Evolutionary conservation across 2,797 vertebrate genomes (phyloP).

Genomic region (Sebastes vulpes): DNA sequence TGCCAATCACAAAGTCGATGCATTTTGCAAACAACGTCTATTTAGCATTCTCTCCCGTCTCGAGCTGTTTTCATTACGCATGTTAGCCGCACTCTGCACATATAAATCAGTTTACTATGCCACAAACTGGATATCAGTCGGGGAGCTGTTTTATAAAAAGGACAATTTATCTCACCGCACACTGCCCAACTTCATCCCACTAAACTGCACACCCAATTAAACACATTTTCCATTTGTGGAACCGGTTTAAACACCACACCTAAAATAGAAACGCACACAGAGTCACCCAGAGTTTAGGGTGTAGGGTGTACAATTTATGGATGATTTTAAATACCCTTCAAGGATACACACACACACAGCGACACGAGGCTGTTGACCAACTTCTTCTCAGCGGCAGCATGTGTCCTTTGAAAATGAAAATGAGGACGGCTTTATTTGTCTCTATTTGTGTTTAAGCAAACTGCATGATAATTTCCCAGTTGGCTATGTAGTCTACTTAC

Average conservation of each 20-base stretch:
- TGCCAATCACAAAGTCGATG: conserved; percentile 42
- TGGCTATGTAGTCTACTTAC: conserved; percentile 76
- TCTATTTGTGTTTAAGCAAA: conserved; percentile 81
- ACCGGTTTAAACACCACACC: conserved; percentile 15
- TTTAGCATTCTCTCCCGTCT: conserved; percentile 47
- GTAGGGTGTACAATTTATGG: neutral
- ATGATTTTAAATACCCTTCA: conserved; percentile 12
- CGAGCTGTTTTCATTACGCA: conserved; percentile 39
- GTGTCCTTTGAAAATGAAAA: conserved; percentile 74
- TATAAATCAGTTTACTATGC: conserved; percentile 61
- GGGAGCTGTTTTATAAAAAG: conserved; percentile 43
- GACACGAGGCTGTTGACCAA: conserved; percentile 40
- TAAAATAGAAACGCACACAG: conserved; percentile 7
- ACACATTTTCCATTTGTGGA: conserved; percentile 46
- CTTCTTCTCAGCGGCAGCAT: conserved; percentile 35
- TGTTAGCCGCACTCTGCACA: conserved; percentile 44
- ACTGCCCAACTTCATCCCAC: conserved; percentile 3
- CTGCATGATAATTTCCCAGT: conserved; percentile 79
- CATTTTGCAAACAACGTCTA: conserved; percentile 29
- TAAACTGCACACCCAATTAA: conserved; percentile 38
- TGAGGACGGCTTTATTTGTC: conserved; percentile 78
- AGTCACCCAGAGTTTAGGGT: neutral
- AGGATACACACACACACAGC: neutral
- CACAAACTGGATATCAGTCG: conserved; percentile 43
- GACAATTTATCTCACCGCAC: conserved; percentile 42